Conservation (phyloP, 2,888 invertebrate species). For the Adineta ricciae region DNA sequence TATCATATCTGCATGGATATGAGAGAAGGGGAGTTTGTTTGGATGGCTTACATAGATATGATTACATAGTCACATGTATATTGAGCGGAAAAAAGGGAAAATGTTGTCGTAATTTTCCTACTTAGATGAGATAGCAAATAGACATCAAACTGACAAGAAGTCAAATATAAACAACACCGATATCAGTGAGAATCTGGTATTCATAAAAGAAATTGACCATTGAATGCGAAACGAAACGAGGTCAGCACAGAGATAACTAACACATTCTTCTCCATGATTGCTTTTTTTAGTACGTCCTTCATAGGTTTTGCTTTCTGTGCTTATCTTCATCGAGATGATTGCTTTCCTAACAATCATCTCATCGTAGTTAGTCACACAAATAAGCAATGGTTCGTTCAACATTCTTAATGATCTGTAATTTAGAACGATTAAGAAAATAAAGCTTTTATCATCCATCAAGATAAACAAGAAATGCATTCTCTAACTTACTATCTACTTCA, state of each 20-base stretch:
- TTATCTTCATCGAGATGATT: background rate
- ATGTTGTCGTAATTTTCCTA: background rate
- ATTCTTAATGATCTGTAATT: background rate
- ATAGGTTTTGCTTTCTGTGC: background rate
- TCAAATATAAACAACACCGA: background rate
- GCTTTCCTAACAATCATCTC: background rate
- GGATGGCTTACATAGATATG: background rate
- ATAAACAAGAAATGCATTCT: too few relatives aligned
- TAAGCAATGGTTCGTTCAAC: background rate
- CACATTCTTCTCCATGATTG: background rate
- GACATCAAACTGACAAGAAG: background rate
- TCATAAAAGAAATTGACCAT: background rate
- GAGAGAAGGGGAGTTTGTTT: too few relatives aligned
- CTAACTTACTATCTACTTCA: too few relatives aligned
- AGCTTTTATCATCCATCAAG: too few relatives aligned
- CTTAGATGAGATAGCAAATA: background rate
- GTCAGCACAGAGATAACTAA: background rate
- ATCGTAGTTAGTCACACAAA: background rate
- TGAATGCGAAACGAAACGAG: background rate
- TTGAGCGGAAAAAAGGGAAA: background rate
- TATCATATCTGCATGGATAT: background rate
- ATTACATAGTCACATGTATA: background rate
- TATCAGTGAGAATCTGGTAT: background rate
- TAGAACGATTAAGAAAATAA: background rate
- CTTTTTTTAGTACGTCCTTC: background rate